phyloP scores from a whole-genome alignment of 2,888 invertebrate species.

The Sesamia inferens region DNA sequence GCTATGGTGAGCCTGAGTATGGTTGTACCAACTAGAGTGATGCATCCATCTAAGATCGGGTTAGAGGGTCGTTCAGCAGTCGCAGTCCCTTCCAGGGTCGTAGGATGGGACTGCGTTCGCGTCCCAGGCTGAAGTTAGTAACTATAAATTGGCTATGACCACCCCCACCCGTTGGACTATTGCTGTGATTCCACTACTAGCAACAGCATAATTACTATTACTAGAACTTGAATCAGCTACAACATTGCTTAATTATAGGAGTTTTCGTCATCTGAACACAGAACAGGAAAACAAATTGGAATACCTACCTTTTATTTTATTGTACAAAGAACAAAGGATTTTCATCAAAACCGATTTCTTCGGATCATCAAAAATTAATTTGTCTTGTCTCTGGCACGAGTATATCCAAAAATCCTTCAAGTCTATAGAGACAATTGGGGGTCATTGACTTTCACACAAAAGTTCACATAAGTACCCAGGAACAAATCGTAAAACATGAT shows the following conservation, averaged over 20 bases:
- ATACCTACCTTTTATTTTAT: not conserved
- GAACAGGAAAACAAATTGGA: not conserved
- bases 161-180: not conserved
- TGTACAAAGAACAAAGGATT: conserved; percentile 7
- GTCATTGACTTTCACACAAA: conserved; percentile 15
- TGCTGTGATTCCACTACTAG: not conserved
- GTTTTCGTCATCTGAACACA: not conserved
- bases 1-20: no score
- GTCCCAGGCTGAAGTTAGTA: not conserved
- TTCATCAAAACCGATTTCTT: conserved; percentile 12
- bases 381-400: conserved; percentile 5
- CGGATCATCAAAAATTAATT: conserved; percentile 8
- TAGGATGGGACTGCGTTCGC: no score
- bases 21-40: no score
- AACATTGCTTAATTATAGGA: not conserved
- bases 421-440: not conserved
- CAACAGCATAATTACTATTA: no score
- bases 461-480: not conserved
- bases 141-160: not conserved
- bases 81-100: no score
- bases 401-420: conserved; percentile 12
- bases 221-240: not conserved
- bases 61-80: no score
- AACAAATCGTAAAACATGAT: conserved; percentile 19
- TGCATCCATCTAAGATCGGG: no score